Evolutionary conservation across 2,888 invertebrate genomes (phyloP).

Genomic region (Drosophila antonietae): DNA sequence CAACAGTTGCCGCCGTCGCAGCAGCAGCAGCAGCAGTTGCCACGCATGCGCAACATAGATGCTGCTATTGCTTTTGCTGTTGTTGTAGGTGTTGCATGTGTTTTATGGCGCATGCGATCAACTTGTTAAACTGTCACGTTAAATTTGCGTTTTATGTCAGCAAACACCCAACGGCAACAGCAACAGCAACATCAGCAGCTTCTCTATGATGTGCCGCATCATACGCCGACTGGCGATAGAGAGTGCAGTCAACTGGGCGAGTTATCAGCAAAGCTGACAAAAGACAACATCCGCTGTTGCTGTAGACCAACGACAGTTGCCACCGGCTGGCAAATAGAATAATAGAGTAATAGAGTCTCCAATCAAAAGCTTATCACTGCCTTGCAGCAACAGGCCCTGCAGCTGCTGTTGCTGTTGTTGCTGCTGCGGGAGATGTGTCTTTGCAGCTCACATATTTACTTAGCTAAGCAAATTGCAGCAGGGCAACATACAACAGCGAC

Average conservation of each 20-base stretch:
- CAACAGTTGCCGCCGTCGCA: constrained; percentile 25
- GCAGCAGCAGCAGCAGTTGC: constrained; percentile 45
- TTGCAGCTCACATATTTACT: constrained; percentile 56
- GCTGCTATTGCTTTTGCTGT: constrained; percentile 34
- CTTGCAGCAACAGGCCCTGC: constrained; percentile 5
- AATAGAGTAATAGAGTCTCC: constrained; percentile 19
- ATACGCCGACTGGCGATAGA: constrained; percentile 16
- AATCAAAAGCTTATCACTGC: constrained; percentile 34
- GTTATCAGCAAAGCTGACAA: constrained; percentile 59
- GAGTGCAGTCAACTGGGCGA: constrained; percentile 73
- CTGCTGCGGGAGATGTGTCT: constrained; percentile 24
- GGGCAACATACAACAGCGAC: constrained; percentile 29
- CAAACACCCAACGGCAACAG: constrained; percentile 40
- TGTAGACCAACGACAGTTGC: constrained; percentile 35
- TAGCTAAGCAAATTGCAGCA: constrained; percentile 60
- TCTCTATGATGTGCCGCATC: constrained; percentile 65
- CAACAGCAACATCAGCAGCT: constrained; percentile 14
- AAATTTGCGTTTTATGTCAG: constrained; percentile 79
- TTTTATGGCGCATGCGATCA: constrained; percentile 79
- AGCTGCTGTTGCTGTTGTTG: constrained; percentile 1
- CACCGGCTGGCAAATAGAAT: constrained; percentile 45
- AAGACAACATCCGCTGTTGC: constrained; percentile 63
- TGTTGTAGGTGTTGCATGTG: constrained; percentile 80
- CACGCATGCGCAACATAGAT: constrained; percentile 66
- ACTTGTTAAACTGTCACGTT: constrained; percentile 79